Base-by-base conservation (phyloP, 2,113 vertebrate species). In the Cynopterus brachyotis region DNA sequence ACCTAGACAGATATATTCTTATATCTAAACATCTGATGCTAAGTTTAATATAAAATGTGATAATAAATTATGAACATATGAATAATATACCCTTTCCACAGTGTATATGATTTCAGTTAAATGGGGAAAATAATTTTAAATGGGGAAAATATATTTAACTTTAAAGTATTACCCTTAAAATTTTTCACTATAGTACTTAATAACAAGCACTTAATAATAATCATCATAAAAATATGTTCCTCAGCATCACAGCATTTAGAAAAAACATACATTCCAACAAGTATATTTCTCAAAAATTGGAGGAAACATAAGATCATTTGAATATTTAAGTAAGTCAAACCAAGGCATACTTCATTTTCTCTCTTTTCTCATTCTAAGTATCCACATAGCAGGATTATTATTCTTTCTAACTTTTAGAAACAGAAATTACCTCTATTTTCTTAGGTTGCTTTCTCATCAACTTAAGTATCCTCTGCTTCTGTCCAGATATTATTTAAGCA, bases 401-500 rank as follows among this genome's bases (percentile, higher is more conserved):
- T 80, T 82, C 24, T 37, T 60, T 90, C 32, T 53, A 73, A 91
- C 47, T 60, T 73, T 57, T 55, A 32, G 67, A 66, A 93, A 73
- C 15, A 59, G 30, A 93, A 75, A 60, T 11, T 22, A 72, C 92
- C 88, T 93, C 40, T 97, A 32, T 76, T 89, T 88, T 95, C 28
- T 78, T 62, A 82, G 6, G 22, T 19, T 28, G 30, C 55, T 10
- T 91, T 93, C 79, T 93, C 57, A 89, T 93, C 62, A 86, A 86
- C 26, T 91, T 93, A 86, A 87, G 57, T 20, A 70, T 57, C 9
- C 40, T 72, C 45, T 82, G n/a, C 35, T 79, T 55, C 30, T 89
- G 40, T 47, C 19, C 64, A 78, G 93, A 78, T 81, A 92, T 79
- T 91, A 84, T 62, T 88, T 82, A 91, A 95, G 72, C 20, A 60